Evolutionary conservation across 1,140 invertebrate genomes (phyloP).

Genomic region (Maconellicoccus hirsutus): DNA sequence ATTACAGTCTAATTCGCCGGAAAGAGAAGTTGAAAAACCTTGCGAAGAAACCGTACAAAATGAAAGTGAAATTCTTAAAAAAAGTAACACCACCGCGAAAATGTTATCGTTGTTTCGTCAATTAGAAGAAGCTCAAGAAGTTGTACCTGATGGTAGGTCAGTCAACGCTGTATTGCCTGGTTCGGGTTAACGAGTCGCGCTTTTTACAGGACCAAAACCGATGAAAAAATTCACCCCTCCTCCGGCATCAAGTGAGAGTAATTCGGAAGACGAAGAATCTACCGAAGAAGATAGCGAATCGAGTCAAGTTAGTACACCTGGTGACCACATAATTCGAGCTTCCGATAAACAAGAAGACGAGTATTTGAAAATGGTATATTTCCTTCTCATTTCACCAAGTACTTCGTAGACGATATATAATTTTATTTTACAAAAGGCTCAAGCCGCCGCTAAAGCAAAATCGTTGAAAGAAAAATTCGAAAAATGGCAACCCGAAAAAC

Average conservation of each 20-base stretch:
- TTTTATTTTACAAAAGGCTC: too few species aligned
- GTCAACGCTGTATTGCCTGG: neutral
- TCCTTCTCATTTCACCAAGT: neutral
- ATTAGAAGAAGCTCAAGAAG: conserved; percentile 58
- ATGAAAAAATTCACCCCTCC: conserved; percentile 80
- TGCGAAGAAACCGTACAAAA: conserved; percentile 46
- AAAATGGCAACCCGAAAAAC: conserved; percentile 57
- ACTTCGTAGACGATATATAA: too few species aligned
- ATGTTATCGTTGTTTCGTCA: conserved; percentile 78
- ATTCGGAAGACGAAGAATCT: conserved; percentile 33
- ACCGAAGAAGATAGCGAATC: conserved; percentile 39
- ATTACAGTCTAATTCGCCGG: conserved; percentile 46
- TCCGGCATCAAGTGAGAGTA: conserved; percentile 51
- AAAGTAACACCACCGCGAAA: conserved; percentile 62
- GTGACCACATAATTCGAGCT: conserved; percentile 36
- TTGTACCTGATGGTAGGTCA: conserved; percentile 41
- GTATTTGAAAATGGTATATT: conserved; percentile 40
- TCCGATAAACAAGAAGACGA: conserved; percentile 48
- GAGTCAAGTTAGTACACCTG: too few species aligned
- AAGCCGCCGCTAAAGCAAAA: conserved; percentile 68
- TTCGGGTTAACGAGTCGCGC: conserved; percentile 23
- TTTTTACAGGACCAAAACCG: conserved; percentile 53
- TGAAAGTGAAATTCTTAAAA: conserved; percentile 43
- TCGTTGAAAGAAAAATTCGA: conserved; percentile 83
- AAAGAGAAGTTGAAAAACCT: conserved; percentile 58